These are phyloP conservation scores for Anthopleura sola DNA, from an alignment of 64 coral and sea anemone species.

Conservation along the genomic window DNA sequence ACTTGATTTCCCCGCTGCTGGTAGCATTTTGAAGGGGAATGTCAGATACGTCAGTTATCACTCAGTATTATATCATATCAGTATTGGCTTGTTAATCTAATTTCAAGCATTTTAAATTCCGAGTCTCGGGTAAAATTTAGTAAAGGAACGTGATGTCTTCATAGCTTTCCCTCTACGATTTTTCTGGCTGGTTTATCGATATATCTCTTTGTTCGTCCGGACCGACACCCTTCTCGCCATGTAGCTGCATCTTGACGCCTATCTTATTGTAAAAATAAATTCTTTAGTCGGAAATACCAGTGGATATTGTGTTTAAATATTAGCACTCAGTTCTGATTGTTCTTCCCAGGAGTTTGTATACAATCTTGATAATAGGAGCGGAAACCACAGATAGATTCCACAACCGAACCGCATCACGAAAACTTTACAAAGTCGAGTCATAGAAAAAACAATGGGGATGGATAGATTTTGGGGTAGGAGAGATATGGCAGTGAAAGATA, in stretches of 20 bases:
- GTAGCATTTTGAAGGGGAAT: background rate
- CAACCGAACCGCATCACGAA: background rate
- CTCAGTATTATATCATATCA: too few species aligned
- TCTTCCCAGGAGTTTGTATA: background rate
- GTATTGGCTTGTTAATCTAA: too few species aligned
- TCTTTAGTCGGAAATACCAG: background rate
- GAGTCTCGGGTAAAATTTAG: too few species aligned
- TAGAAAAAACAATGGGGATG: background rate
- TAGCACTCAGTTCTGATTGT: background rate
- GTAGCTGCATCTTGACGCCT: background rate
- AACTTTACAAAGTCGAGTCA: background rate
- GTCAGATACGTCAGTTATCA: background rate
- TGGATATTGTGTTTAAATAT: slow-evolving; percentile 5
- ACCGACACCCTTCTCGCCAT: background rate
- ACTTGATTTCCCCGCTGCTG: background rate
- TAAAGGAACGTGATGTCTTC: background rate
- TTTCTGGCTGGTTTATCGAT: background rate
- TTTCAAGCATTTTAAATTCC: too few species aligned
- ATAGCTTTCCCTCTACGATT: background rate
- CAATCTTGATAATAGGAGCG: background rate
- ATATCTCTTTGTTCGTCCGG: background rate
- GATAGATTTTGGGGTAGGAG: background rate
- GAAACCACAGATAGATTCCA: background rate
- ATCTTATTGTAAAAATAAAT: background rate
- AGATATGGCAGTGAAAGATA: too few species aligned